Base-by-base conservation (phyloP, 1,140 invertebrate species). In the Heliothis virescens region DNA sequence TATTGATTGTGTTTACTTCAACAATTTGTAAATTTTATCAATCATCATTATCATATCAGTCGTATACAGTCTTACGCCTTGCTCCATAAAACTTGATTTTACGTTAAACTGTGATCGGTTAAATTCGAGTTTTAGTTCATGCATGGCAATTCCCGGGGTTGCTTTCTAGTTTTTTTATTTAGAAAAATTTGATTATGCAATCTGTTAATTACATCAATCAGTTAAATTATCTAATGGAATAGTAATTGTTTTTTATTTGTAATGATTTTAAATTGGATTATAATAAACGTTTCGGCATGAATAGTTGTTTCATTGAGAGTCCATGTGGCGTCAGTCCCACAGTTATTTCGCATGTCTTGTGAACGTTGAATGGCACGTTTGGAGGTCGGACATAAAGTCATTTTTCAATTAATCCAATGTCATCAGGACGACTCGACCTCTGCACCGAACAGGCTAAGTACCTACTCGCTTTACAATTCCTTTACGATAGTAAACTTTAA, bases 121-220 rank as follows among this genome's bases (percentile, higher is more conserved):
- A 92, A 94, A 93, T 87, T 93, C 88, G 89, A 92, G 89, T 93
- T 93, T 93, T 93, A 91, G 86, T 89, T 84, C 80, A 82, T 93
- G 93, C 93, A 94, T 94, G 92, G 92, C 91, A 93, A 92, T 88
- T 86, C 87, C 89, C 89, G 88, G 86, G 86, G 88, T 83, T 94
- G 93, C 93, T 90, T 94, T 92, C 91, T 89, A 87, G 89, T 92
- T 94, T 94, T 94, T 92, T 93, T 89, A 82, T 69, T 85, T 83
- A 80, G 88, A 94, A 94, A 94, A 94, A 92, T 94, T 90, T 93
- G 92, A 94, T 94, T 91, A 94, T 93, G 93, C 92, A 93, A 90
- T 92, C 93, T 90, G 83, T 88, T 85, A 86, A 87, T 87, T 85
- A 80, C 67, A 86, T 86, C 80, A 81, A 87, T 86, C 57, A 75